Base-by-base conservation (phyloP, 2,888 invertebrate species). In the Diarsia rubi region DNA sequence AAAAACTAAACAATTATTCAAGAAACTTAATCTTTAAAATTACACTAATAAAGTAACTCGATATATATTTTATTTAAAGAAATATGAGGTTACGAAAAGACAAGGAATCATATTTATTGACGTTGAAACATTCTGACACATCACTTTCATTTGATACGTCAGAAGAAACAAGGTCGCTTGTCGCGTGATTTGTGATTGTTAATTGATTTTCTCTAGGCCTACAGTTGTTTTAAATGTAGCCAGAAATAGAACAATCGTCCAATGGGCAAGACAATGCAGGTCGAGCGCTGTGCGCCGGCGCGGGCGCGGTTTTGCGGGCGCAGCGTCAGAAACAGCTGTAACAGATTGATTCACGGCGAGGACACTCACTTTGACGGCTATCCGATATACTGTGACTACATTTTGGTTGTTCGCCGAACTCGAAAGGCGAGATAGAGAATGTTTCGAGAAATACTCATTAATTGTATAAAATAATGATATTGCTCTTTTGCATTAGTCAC, bases 291-390 rank as follows among this genome's bases (percentile, higher is more conserved):
- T 79, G 79, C 80, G 85, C 81, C 84, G 67, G 63, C 66, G 84
- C 80, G 45, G 67, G 73, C 79, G 73, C 82, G 84, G 49, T 67
- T 82, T 88, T 85, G 81, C 74, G 44, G 59, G 75, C 81, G 74
- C 83, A 85, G 54, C 69, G 83, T 88, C 86, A 85, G 86, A 95
- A 96, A 93, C 96, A 95, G 93, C 95, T 96, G 93, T 93, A 95
- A 79, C 78, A 88, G 91, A 93, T 94, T 94, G 94, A 94, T 93
- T 93, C 93, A 93, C 88, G 88, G 86, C 84, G 83, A 82, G 81
- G 85, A 82, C 88, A 78, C 72, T 70, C 79, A 71, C 76, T 73
- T 83, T 75, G 80, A 79, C 81, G 67, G 71, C 69, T 78, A 83
- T 73, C 42, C 69, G 73, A 85, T 83, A 83, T 63, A 74, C 59